phyloP scores from a whole-genome alignment of 2,113 vertebrate genomes.

The Oncorhynchus nerka region DNA sequence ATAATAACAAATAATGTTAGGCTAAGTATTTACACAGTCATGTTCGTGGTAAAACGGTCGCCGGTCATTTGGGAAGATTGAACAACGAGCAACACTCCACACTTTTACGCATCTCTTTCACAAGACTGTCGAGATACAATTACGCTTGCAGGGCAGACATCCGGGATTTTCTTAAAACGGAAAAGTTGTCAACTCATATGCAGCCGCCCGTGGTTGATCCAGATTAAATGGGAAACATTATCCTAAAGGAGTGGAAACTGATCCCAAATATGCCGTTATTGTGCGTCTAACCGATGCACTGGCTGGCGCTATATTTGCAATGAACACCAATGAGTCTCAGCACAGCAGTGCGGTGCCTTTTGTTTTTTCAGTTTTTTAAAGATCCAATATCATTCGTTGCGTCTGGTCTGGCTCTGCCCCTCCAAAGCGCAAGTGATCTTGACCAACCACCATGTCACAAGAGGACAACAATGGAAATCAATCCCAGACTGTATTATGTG shows the following conservation, averaged over 20 bases:
- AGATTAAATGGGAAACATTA: neutral
- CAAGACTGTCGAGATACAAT: neutral
- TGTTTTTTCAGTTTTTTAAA: neutral
- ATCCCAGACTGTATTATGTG: too few species aligned
- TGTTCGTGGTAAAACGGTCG: neutral
- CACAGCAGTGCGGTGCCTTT: neutral
- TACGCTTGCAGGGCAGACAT: neutral
- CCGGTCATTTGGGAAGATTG: neutral
- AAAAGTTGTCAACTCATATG: neutral
- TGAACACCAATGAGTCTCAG: neutral
- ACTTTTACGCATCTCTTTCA: slow-evolving; percentile 13
- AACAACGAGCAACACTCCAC: neutral
- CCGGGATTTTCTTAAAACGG: neutral
- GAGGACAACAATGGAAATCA: too few species aligned
- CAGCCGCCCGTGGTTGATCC: neutral
- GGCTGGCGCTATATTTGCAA: neutral
- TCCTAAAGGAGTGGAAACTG: neutral
- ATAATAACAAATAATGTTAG: neutral
- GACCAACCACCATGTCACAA: too few species aligned
- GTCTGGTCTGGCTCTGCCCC: neutral
- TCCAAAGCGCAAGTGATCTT: neutral
- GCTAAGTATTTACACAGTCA: slow-evolving; percentile 16
- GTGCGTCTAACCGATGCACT: neutral
- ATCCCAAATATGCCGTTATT: slow-evolving; percentile 4
- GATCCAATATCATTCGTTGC: neutral